Conservation (phyloP, 2,797 vertebrate species). For the Rhinophrynus dorsalis region DNA sequence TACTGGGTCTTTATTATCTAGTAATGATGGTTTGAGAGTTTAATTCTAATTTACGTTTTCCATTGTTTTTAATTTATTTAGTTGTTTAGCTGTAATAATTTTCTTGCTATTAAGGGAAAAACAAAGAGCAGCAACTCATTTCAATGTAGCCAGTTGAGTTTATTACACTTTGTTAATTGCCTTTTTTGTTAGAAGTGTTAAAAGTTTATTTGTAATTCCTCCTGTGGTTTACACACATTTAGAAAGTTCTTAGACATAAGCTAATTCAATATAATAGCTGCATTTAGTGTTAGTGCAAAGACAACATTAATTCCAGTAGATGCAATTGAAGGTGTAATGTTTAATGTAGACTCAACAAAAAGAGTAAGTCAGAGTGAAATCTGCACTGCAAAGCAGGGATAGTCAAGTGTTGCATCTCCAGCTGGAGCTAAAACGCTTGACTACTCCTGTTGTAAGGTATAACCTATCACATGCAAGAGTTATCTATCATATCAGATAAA, state of each 20-base stretch:
- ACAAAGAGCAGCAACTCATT: slow-evolving; percentile 54
- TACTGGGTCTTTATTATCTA: slow-evolving; percentile 71
- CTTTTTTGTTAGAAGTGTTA: slow-evolving; percentile 62
- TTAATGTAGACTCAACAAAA: slow-evolving; percentile 6
- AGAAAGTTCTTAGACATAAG: slow-evolving; percentile 34
- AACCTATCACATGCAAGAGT: no score
- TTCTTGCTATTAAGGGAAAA: slow-evolving; percentile 67
- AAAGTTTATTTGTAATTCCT: slow-evolving; percentile 47
- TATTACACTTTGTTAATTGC: slow-evolving; percentile 63
- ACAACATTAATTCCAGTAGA: not conserved
- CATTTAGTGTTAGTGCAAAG: slow-evolving; percentile 1
- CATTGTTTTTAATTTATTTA: slow-evolving; percentile 73
- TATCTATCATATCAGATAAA: no score
- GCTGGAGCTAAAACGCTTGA: no score
- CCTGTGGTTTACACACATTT: slow-evolving; percentile 41
- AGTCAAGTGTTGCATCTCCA: no score
- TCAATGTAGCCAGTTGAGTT: slow-evolving; percentile 53
- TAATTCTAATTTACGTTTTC: slow-evolving; percentile 79
- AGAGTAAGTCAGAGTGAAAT: slow-evolving; percentile 30
- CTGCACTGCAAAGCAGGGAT: slow-evolving; percentile 1
- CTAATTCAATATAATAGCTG: slow-evolving; percentile 15
- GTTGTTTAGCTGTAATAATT: slow-evolving; percentile 64
- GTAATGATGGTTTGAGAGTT: slow-evolving; percentile 73
- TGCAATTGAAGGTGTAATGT: not conserved
- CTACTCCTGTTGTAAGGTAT: no score